Evolutionary conservation across 2,888 invertebrate species (phyloP).

Genomic region (Polydrusus pterygomalis): DNA sequence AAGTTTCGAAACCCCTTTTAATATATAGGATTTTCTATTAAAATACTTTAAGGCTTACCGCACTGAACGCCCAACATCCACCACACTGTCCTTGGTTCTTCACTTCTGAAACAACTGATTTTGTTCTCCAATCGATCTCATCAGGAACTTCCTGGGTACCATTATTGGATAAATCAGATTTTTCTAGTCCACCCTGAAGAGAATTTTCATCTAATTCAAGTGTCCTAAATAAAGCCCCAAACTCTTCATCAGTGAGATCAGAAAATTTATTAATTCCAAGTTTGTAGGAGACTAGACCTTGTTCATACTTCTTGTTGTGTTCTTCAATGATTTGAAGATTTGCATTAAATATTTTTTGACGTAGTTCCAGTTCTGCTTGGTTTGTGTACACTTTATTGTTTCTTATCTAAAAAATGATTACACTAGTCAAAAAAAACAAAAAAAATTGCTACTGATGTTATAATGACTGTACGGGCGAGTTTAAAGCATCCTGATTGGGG

Average conservation of each 20-base stretch:
- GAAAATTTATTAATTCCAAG: slow-evolving; percentile 54
- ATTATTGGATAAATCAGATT: neutral
- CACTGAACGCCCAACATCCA: slow-evolving; percentile 49
- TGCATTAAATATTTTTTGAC: slow-evolving; percentile 47
- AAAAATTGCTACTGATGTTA: too few relatives aligned
- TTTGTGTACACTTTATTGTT: neutral
- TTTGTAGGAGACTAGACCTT: slow-evolving; percentile 52
- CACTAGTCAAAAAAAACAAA: too few relatives aligned
- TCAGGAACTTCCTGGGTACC: slow-evolving; percentile 39
- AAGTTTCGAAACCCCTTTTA: too few relatives aligned
- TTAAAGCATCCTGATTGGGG: too few relatives aligned
- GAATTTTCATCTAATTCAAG: neutral
- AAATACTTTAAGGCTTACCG: too few relatives aligned
- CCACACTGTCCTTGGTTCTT: slow-evolving; percentile 59
- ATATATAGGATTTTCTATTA: too few relatives aligned
- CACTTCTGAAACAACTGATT: slow-evolving; percentile 58
- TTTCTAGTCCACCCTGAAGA: neutral
- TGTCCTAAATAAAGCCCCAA: slow-evolving; percentile 20
- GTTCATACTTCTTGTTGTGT: slow-evolving; percentile 55
- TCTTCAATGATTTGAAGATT: slow-evolving; percentile 55
- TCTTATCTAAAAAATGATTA: too few relatives aligned
- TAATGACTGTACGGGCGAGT: too few relatives aligned
- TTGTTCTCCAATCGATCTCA: slow-evolving; percentile 58
- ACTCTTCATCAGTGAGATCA: slow-evolving; percentile 56
- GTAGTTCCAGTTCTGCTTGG: slow-evolving; percentile 17